Evolutionary conservation across 2,113 vertebrate species (phyloP).

Genomic region (Chaetura pelagica): DNA sequence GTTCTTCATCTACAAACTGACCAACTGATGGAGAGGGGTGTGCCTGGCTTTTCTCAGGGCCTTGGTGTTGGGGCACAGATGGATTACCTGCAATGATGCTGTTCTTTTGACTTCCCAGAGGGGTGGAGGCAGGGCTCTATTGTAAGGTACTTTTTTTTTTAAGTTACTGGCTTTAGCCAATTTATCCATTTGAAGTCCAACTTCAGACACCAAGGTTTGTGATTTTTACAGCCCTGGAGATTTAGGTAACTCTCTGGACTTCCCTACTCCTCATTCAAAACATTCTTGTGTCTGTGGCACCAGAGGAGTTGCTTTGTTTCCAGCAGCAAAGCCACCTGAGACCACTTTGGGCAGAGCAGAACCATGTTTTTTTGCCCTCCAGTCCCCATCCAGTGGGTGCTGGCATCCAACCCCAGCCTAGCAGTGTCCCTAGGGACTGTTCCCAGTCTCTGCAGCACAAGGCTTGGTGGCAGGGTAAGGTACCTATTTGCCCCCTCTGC

Average conservation of each 20-base stretch:
- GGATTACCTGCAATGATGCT: background rate
- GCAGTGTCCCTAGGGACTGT: background rate
- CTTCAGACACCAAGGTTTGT: background rate
- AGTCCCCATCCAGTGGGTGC: background rate
- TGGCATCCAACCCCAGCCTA: background rate
- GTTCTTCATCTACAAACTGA: background rate
- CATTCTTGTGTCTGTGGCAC: background rate
- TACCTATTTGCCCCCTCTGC: background rate
- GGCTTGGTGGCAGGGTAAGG: rapidly evolving
- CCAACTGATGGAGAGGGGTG: background rate
- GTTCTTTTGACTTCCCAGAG: background rate
- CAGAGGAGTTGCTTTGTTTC: background rate
- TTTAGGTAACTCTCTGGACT: background rate
- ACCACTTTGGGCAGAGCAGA: background rate
- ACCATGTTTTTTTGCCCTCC: background rate
- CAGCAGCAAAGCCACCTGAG: background rate
- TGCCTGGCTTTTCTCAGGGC: background rate
- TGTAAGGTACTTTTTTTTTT: background rate
- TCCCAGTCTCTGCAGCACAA: background rate
- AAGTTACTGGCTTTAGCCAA: background rate
- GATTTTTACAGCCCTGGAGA: background rate
- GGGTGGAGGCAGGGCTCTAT: background rate
- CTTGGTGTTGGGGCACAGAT: background rate
- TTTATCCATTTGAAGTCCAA: background rate
- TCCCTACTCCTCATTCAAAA: background rate